Percentiles rank a stretch among this genome's conserved stretches.
phyloP scores from a whole-genome alignment of 2,113 vertebrate genomes.

The Geococcyx californianus region DNA sequence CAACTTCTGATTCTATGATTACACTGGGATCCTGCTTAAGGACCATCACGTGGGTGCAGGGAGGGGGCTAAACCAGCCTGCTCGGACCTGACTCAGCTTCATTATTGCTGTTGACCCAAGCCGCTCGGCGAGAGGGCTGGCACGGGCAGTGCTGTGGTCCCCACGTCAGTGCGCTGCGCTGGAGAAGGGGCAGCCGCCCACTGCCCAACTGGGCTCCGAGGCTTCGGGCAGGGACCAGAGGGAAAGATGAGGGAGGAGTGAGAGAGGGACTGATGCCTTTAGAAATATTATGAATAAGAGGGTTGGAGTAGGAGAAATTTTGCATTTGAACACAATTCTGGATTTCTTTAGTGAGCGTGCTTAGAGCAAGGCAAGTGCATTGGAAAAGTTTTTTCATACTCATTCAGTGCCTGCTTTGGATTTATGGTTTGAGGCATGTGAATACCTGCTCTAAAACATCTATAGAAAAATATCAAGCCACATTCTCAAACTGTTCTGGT shows the following conservation, averaged over 20 bases:
- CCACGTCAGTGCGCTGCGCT: neutral
- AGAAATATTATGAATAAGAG: neutral
- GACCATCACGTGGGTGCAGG: neutral
- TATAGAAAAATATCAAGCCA: neutral
- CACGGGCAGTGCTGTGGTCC: fast-evolving
- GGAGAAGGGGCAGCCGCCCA: neutral
- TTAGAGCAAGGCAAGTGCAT: neutral
- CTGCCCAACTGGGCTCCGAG: neutral
- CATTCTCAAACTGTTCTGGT: neutral
- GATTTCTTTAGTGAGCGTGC: neutral
- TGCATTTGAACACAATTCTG: neutral
- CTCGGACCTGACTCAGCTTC: neutral
- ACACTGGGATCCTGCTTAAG: neutral
- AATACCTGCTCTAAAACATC: neutral
- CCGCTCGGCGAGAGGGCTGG: neutral
- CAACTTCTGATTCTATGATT: no score
- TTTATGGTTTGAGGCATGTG: neutral
- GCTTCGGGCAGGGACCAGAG: neutral
- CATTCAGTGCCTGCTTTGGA: neutral
- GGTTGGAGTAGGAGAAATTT: neutral
- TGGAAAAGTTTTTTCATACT: neutral
- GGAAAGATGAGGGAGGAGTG: neutral
- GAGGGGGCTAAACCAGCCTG: constrained; percentile 1
- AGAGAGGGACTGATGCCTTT: neutral
- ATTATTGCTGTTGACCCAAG: neutral